Evolutionary conservation across 2,113 vertebrate species (phyloP).

Genomic region (Etheostoma cragini): DNA sequence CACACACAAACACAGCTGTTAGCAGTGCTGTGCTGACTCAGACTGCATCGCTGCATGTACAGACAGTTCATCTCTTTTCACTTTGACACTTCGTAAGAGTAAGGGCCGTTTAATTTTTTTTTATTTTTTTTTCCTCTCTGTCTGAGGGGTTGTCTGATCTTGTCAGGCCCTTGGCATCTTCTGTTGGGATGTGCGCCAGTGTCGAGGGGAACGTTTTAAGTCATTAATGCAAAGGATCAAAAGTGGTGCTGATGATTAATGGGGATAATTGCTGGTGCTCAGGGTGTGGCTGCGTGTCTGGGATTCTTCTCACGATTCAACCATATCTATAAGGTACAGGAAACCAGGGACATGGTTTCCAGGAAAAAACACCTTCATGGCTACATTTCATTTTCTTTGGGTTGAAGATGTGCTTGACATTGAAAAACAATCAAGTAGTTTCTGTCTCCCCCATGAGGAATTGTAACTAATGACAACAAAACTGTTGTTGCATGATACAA

Average conservation of each 20-base stretch:
- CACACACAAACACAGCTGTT: slow-evolving; percentile 3
- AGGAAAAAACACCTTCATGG: not conserved
- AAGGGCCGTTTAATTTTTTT: slow-evolving; percentile 39
- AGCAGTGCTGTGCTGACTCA: slow-evolving; percentile 21
- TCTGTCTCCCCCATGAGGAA: too few relatives aligned
- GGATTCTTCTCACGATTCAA: slow-evolving; percentile 22
- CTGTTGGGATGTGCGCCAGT: not conserved
- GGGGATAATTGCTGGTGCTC: not conserved
- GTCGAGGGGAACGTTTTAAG: slow-evolving; percentile 28
- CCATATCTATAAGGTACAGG: not conserved
- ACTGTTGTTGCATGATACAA: too few relatives aligned
- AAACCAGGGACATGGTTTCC: not conserved
- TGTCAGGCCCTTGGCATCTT: slow-evolving; percentile 17
- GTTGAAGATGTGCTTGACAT: not conserved
- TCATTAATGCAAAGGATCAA: slow-evolving; percentile 30
- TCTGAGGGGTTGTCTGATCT: slow-evolving; percentile 41
- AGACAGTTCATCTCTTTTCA: slow-evolving; percentile 28
- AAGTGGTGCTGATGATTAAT: not conserved
- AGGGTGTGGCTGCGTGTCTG: slow-evolving; percentile 32
- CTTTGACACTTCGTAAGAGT: not conserved
- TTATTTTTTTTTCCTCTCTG: slow-evolving; percentile 22
- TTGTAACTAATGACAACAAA: too few relatives aligned
- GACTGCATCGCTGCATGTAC: slow-evolving; percentile 15
- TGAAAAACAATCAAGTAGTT: not conserved
- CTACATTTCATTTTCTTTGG: not conserved